phyloP scores from a whole-genome alignment of 2,113 vertebrate genomes.

The Stegostoma tigrinum region DNA sequence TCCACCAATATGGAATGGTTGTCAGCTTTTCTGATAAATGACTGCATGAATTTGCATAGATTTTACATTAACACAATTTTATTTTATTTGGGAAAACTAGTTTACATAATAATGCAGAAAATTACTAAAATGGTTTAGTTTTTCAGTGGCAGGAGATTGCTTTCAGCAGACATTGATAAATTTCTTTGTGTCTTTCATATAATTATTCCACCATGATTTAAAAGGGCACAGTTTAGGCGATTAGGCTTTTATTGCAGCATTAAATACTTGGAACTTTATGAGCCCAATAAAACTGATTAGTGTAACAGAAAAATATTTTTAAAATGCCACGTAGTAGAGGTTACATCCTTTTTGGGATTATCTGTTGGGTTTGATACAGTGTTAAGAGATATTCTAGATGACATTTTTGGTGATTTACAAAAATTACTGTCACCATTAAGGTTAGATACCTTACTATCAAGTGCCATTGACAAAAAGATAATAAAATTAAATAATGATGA shows the following conservation, averaged over 20 bases:
- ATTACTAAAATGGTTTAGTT: slow-evolving; percentile 56
- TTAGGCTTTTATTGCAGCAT: slow-evolving; percentile 41
- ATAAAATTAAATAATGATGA: slow-evolving; percentile 38
- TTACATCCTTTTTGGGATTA: slow-evolving; percentile 24
- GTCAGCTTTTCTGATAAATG: slow-evolving; percentile 93
- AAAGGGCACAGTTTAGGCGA: slow-evolving; percentile 36
- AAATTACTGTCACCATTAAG: slow-evolving; percentile 28
- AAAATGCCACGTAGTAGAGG: neutral
- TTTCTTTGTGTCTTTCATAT: slow-evolving; percentile 38
- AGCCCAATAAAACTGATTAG: slow-evolving; percentile 23
- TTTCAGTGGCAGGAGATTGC: slow-evolving; percentile 45
- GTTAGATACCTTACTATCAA: slow-evolving; percentile 35
- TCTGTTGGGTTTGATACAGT: slow-evolving; percentile 7
- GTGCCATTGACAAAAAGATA: slow-evolving; percentile 36
- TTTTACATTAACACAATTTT: slow-evolving; percentile 84
- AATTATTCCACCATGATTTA: slow-evolving; percentile 30
- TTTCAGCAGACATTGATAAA: slow-evolving; percentile 39
- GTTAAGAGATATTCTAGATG: slow-evolving; percentile 21
- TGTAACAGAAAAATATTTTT: neutral
- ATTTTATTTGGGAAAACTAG: slow-evolving; percentile 75
- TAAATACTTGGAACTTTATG: slow-evolving; percentile 41
- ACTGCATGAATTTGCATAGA: slow-evolving; percentile 96
- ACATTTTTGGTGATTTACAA: slow-evolving; percentile 32
- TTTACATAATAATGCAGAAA: slow-evolving; percentile 76
- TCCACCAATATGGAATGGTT: slow-evolving; percentile 88